These are phyloP conservation scores for Smittia aterrima DNA, from an alignment of 2,888 invertebrate species.

Conservation along the genomic window DNA sequence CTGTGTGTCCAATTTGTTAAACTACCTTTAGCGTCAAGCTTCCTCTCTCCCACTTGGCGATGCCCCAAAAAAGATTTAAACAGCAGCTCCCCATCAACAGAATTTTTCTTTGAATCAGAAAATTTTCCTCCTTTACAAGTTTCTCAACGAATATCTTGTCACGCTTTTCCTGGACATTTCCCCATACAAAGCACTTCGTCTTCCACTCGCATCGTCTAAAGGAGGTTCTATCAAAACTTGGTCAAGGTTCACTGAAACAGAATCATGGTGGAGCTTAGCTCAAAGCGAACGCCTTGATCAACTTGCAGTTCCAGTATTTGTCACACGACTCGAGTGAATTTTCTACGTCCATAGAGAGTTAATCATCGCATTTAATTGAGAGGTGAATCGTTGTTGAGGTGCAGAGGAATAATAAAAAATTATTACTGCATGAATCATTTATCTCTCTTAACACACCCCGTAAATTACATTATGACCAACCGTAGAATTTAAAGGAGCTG, in stretches of 20 bases:
- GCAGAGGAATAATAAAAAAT: no score
- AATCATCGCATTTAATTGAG: no score
- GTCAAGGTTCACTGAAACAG: slow-evolving; percentile 40
- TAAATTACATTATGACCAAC: slow-evolving; percentile 28
- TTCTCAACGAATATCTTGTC: neutral
- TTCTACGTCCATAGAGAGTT: no score
- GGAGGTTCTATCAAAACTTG: slow-evolving; percentile 32
- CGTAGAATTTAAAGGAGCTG: slow-evolving; percentile 8
- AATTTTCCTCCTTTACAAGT: neutral
- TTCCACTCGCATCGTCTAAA: neutral
- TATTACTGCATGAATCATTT: neutral
- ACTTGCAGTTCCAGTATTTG: no score
- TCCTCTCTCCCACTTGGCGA: neutral
- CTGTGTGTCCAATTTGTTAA: slow-evolving; percentile 29
- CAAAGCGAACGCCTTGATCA: neutral
- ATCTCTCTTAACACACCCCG: slow-evolving; percentile 29
- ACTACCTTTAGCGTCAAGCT: neutral
- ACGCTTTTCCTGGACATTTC: neutral
- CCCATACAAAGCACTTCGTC: neutral
- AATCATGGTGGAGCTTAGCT: slow-evolving; percentile 33
- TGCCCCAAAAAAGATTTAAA: neutral
- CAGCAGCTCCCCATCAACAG: neutral
- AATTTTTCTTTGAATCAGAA: neutral
- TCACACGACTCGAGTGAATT: no score
- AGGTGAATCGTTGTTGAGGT: no score